Evolutionary conservation across 2,797 vertebrate genomes (phyloP), one percentile per base, ranked within the genome.

Genomic region (Eidolon dupreanum): DNA sequence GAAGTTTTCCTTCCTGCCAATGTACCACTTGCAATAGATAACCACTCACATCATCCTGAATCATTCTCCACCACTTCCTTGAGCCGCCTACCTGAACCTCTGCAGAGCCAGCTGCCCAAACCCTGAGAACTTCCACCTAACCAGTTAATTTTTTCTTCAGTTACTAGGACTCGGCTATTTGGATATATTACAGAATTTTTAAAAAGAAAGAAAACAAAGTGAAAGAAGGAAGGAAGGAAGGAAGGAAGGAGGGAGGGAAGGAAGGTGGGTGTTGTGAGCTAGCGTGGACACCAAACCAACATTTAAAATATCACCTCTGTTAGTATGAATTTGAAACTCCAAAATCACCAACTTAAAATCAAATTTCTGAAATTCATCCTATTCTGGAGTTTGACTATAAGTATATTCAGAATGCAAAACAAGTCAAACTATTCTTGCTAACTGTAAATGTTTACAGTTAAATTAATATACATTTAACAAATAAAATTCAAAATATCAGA

Each of bases 401-500:
- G 92, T 83, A 89, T 1, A 95, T 38, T 19, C 24, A 65, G 51
- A 6, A 36, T 82, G 28, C 85, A 95, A 93, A 71, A 94, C 19
- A 90, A 81, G n/a, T 79, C 81, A 12, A 59, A 84, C 8, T 86
- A 63, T 57, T 84, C 77, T 43, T 81, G 38, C 5, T 78, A 66
- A 61, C 22, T 95, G 8, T 71, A 8, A 66, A 84, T 78, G 36
- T 85, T 88, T 92, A 77, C 2, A 78, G 17, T 75, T 94, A 83
- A 90, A 93, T 83, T 75, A 88, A 79, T 51, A 78, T 31, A 83
- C 11, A 77, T 15, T 61, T 88, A 59, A 84, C 7, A 89, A 91
- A 84, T 49, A 77, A 38, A 93, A 70, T 93, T 41, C 17, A 93
- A 95, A 82, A 51, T 82, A 73, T 75, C 51, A 91, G 33, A 79